phyloP scores from a whole-genome alignment of 2,113 vertebrate species.

The Pampusana beccarii region DNA sequence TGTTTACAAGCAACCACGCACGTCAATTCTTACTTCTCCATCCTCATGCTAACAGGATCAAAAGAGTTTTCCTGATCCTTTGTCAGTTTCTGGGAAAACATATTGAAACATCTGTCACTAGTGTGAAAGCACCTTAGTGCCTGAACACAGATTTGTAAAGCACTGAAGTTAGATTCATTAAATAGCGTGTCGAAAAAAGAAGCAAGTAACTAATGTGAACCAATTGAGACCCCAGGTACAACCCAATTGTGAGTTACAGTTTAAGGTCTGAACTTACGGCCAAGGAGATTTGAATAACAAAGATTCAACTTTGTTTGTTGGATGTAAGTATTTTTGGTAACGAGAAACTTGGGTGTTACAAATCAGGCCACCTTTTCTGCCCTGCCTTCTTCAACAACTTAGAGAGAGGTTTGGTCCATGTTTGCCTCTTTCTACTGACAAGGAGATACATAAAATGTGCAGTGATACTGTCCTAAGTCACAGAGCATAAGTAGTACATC shows the following conservation, averaged over 20 bases:
- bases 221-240: not conserved
- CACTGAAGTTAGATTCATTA: not conserved
- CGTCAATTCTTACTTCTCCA: not conserved
- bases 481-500: not conserved
- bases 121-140: not conserved
- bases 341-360: not conserved
- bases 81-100: not conserved
- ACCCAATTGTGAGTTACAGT: not conserved
- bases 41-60: not conserved
- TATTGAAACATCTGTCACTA: not conserved
- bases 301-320: not conserved
- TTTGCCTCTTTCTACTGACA: not conserved
- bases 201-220: not conserved
- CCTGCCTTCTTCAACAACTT: not conserved
- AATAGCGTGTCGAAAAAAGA: not conserved
- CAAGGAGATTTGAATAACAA: not conserved
- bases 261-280: not conserved
- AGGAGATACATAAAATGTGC: not conserved
- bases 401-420: rapidly evolving
- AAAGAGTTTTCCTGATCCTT: not conserved
- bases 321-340: not conserved
- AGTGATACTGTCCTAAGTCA: not conserved
- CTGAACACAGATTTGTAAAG: not conserved
- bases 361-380: not conserved
- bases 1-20: not conserved